A percentile compares a stretch with the other conserved stretches of the same genome.
Conservation (phyloP, 2,888 invertebrate species). For the Pachymerium ferrugineum region DNA sequence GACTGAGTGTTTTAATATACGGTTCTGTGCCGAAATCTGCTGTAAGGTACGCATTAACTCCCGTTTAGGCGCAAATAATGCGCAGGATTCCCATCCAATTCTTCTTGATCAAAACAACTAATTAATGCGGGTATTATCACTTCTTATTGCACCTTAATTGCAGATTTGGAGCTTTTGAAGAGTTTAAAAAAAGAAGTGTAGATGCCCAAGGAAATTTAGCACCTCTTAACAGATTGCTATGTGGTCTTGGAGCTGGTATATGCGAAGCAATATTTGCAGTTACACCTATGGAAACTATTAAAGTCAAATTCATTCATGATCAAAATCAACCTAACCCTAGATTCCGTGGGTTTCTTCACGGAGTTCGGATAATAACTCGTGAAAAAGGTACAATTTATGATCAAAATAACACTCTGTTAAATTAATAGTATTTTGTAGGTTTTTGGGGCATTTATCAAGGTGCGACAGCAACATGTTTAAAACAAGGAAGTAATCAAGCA, state of each 20-base stretch:
- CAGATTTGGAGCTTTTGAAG: slow-evolving; percentile 96
- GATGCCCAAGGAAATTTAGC: slow-evolving; percentile 75
- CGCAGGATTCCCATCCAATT: no score
- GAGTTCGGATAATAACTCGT: slow-evolving; percentile 75
- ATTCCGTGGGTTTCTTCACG: slow-evolving; percentile 90
- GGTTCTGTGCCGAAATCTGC: slow-evolving; percentile 99
- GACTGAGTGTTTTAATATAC: slow-evolving; percentile 89
- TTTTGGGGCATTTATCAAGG: slow-evolving; percentile 74
- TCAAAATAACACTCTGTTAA: neutral
- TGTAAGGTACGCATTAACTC: slow-evolving; percentile 68
- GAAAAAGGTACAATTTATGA: slow-evolving; percentile 59
- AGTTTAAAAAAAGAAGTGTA: slow-evolving; percentile 69
- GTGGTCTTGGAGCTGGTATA: slow-evolving; percentile 92
- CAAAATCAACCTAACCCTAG: slow-evolving; percentile 83
- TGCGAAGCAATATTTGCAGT: slow-evolving; percentile 94
- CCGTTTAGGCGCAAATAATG: no score
- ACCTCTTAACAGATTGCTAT: slow-evolving; percentile 68
- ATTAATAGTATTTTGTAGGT: slow-evolving; percentile 45
- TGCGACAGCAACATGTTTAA: slow-evolving; percentile 87
- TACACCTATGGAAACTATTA: slow-evolving; percentile 98
- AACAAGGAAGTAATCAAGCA: slow-evolving; percentile 98
- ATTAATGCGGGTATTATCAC: neutral
- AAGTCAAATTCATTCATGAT: slow-evolving; percentile 99
- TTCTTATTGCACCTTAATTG: neutral
- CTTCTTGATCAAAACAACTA: no score